Evolutionary conservation across 1,140 invertebrate species (phyloP).

Genomic region (Ceratina calcarata): DNA sequence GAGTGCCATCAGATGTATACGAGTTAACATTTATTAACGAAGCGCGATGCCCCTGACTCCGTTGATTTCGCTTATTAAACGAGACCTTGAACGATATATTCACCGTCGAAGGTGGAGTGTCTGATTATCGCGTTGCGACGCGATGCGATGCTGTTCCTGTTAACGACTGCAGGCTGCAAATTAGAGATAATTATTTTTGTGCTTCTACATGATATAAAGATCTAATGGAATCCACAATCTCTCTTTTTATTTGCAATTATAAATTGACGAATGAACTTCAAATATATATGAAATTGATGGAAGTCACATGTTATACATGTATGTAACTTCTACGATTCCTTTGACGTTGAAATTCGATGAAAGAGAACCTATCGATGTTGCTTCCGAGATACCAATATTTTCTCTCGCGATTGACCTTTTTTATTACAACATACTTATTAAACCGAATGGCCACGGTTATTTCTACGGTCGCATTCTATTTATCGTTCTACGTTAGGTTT

Average conservation of each 20-base stretch:
- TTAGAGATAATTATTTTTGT: not conserved
- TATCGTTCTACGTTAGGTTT: constrained; percentile 11
- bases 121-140: not conserved
- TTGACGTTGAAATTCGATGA: no score
- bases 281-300: no score
- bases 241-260: no score
- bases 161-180: not conserved
- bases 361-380: no score
- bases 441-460: not conserved
- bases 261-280: no score
- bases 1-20: not conserved
- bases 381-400: not conserved
- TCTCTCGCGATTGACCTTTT: not conserved
- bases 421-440: not conserved
- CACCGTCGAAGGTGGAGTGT: not conserved
- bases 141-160: not conserved
- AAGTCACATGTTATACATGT: no score
- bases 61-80: not conserved
- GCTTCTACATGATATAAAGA: no score
- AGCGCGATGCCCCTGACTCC: not conserved
- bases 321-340: no score
- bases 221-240: no score
- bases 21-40: constrained; percentile 15
- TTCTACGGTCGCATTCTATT: constrained; percentile 12
- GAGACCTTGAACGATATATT: constrained; percentile 5